phyloP scores from a whole-genome alignment of 2,888 invertebrate species.

The Homarus gammarus region DNA sequence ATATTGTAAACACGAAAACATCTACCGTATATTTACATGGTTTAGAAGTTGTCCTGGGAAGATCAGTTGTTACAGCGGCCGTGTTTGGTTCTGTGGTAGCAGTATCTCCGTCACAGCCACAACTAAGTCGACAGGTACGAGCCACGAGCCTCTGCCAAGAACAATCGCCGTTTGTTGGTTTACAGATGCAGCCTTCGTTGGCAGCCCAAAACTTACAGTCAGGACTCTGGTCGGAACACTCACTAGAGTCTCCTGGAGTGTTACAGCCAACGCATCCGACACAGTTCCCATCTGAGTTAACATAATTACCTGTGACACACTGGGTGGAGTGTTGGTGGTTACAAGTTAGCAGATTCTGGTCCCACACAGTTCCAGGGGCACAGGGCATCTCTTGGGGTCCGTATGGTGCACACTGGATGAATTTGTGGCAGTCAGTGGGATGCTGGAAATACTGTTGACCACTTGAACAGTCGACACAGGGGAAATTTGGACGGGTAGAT shows the following conservation, averaged over 20 bases:
- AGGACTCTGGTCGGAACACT: background rate
- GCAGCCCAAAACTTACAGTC: slow-evolving; percentile 25
- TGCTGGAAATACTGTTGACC: slow-evolving; percentile 35
- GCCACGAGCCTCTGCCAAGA: slow-evolving; percentile 29
- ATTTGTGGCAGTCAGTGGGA: slow-evolving; percentile 61
- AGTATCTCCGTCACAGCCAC: background rate
- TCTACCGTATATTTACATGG: too few species aligned
- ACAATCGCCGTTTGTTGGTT: slow-evolving; percentile 10
- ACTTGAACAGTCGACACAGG: slow-evolving; percentile 56
- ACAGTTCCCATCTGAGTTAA: background rate
- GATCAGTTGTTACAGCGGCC: too few species aligned
- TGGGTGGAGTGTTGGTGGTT: too few species aligned
- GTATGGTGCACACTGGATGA: too few species aligned
- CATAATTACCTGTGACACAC: too few species aligned
- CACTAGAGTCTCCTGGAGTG: too few species aligned
- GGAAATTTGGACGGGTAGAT: slow-evolving; percentile 63
- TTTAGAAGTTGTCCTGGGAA: too few species aligned
- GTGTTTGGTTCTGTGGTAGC: too few species aligned
- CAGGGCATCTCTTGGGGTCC: background rate
- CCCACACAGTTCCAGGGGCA: background rate
- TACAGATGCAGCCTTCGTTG: slow-evolving; percentile 24
- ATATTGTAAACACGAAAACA: too few species aligned
- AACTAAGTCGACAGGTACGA: slow-evolving; percentile 15
- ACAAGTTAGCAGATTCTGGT: too few species aligned
- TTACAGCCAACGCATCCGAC: background rate